A percentile compares a stretch with the other conserved stretches of the same genome.
Conservation (phyloP, 2,113 vertebrate genomes). For the Cyprinus carpio region DNA sequence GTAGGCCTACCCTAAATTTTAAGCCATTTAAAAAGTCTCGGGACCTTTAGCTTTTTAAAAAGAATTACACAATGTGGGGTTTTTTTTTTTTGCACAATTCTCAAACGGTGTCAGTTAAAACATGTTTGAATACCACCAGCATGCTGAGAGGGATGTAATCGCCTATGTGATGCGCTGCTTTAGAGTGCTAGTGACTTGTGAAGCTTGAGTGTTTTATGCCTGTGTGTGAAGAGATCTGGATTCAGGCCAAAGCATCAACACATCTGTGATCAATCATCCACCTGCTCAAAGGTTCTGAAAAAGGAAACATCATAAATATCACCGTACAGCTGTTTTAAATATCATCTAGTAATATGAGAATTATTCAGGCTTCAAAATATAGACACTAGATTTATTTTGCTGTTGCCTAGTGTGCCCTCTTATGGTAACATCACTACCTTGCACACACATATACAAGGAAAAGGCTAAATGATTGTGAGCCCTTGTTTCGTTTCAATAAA, state of each 20-base stretch:
- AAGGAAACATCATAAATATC: not conserved
- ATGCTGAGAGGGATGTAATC: not conserved
- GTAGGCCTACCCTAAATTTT: not conserved
- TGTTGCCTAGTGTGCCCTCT: not conserved
- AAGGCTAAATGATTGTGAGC: not conserved
- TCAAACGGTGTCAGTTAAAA: not conserved
- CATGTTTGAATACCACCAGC: not conserved
- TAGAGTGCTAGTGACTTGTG: not conserved
- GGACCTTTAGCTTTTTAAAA: not conserved
- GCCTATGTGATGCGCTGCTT: not conserved
- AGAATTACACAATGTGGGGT: not conserved
- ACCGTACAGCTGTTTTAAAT: not conserved
- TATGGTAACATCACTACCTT: not conserved
- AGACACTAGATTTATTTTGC: not conserved
- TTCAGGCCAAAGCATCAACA: not conserved
- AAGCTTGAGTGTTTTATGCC: not conserved
- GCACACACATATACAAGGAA: not conserved
- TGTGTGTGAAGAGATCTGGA: not conserved
- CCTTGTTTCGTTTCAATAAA: not conserved
- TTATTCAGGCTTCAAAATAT: not conserved
- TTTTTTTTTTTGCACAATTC: not conserved
- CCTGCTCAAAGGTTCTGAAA: not conserved
- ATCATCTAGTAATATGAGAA: not conserved
- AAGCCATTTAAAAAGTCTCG: not conserved
- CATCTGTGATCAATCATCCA: constrained; percentile 9